A percentile compares a stretch with the other conserved stretches of the same genome.
Conservation (phyloP, 2,797 vertebrate species). For the Sarcophilus harrisii region DNA sequence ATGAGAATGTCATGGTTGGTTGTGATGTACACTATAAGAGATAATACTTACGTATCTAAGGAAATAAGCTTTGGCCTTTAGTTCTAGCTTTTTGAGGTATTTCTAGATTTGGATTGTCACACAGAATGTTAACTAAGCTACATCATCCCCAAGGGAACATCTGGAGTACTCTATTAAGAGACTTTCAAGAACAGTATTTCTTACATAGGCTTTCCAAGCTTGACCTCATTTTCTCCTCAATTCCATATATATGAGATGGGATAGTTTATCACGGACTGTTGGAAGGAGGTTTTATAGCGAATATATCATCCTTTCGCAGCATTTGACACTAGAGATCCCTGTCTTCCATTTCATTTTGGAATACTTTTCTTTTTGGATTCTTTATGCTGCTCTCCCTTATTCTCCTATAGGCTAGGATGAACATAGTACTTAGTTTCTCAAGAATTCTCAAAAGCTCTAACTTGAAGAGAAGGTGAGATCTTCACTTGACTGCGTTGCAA, state of each 20-base stretch:
- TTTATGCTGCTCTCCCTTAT: not conserved
- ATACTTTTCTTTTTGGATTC: not conserved
- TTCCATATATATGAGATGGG: not conserved
- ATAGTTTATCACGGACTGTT: not conserved
- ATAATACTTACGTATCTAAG: not conserved
- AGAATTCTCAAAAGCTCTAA: not conserved
- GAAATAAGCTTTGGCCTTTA: not conserved
- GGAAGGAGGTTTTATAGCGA: not conserved
- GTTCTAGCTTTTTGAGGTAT: not conserved
- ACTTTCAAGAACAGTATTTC: not conserved
- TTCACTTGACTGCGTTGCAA: not conserved
- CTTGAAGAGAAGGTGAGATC: not conserved
- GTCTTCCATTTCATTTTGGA: not conserved
- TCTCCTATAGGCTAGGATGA: not conserved
- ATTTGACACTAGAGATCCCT: not conserved
- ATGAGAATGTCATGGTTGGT: not conserved
- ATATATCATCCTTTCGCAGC: not conserved
- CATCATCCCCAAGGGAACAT: not conserved
- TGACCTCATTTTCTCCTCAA: not conserved
- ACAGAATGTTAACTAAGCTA: not conserved
- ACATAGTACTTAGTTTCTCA: not conserved
- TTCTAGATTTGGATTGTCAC: not conserved
- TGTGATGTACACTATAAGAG: not conserved
- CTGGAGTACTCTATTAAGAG: not conserved
- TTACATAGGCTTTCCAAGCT: not conserved